These are phyloP conservation scores for Leptinotarsa lineolata DNA, from an alignment of 1,140 invertebrate genomes.

Conservation along the genomic window DNA sequence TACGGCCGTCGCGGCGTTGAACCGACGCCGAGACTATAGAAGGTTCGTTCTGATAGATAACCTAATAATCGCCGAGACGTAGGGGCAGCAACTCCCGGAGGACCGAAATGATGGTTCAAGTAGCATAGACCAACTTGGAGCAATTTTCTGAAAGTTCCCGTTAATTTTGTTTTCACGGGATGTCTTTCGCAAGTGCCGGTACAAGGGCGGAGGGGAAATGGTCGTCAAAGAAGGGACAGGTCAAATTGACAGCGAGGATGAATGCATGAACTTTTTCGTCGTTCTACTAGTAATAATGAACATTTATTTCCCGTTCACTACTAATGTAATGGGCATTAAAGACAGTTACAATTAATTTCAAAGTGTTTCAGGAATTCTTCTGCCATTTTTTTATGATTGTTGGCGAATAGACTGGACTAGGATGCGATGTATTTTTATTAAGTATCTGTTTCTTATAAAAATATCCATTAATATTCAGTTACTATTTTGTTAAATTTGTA, in stretches of 20 bases:
- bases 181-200: constrained; percentile 33
- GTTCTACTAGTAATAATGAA: too few relatives aligned
- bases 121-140: constrained; percentile 62
- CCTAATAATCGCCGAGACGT: constrained; percentile 51
- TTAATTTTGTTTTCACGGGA: constrained; percentile 65
- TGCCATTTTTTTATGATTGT: not conserved
- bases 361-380: not conserved
- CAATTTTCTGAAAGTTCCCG: constrained; percentile 65
- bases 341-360: too few relatives aligned
- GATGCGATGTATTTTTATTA: too few relatives aligned
- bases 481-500: too few relatives aligned
- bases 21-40: constrained; percentile 6
- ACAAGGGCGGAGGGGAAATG: not conserved
- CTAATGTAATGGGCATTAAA: too few relatives aligned
- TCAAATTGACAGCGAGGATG: not conserved
- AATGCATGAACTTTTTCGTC: too few relatives aligned
- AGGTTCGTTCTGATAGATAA: constrained; percentile 44
- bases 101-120: constrained; percentile 49
- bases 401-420: too few relatives aligned
- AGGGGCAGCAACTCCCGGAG: constrained; percentile 45
- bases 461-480: too few relatives aligned
- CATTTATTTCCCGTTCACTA: too few relatives aligned
- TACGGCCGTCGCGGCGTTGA: constrained; percentile 30
- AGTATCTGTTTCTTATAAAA: too few relatives aligned
- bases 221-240: not conserved